Base-by-base conservation (phyloP, 1,140 invertebrate species). In the Olivierus martensii region DNA sequence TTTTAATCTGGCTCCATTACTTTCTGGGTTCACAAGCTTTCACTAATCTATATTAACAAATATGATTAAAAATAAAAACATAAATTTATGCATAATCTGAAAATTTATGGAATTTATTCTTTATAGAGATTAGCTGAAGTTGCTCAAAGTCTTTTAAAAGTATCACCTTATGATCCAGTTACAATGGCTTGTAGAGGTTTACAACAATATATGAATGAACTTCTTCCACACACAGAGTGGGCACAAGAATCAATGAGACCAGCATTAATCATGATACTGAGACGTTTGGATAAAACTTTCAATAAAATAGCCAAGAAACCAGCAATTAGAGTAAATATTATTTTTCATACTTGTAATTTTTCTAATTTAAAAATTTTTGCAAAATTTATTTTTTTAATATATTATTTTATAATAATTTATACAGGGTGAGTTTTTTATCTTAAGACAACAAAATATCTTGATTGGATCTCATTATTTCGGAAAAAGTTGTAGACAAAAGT, bases 221-320 rank as follows among this genome's bases (percentile, higher is more conserved):
- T 98, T 56, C 70, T 98, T 43, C 92, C 95, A 0, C 83, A 86
- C 1, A 92, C 89, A 0, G 93, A 99, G 65, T 99, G 94, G 95
- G 83, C 89, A 0, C 87, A 93, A 62, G 94, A 98, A 66, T 79
- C 87, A 1, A 79, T 97, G 66, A 71, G 89, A 60, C 91, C 93
- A 15, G 84, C 92, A 0, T 72, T 99, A 1, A 89, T 87, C 28
- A 85, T 87, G 56, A 89, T 99, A 55, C 71, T 98, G 3, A 74
- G 93, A 19, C 73, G 95, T 56, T 74, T 99, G 2, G 95, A 99
- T 66, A 94, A 98, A 70, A 91, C 95, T 0, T 98, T 99, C 65
- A 79, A 81, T 34, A 99, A 99, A 71, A 94, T 99, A 56, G 88
- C 89, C 39, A 99, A 99, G 67, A 96, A 95, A 68, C 79, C 85